These are phyloP conservation scores for Gymnodraco acuticeps DNA, from an alignment of 2,797 vertebrate genomes.

Conservation along the genomic window DNA sequence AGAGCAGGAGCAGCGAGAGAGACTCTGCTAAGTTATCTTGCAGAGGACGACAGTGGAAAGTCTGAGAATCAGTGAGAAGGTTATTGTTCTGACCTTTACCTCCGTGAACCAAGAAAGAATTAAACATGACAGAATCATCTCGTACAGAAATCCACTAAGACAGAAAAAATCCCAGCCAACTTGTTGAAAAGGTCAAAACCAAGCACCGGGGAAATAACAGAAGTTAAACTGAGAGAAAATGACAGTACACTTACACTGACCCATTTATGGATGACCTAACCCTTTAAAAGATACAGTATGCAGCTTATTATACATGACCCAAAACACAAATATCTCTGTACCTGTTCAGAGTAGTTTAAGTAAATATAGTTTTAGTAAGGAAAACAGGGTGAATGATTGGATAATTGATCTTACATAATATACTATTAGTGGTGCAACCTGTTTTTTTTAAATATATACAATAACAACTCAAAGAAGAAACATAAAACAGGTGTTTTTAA, in stretches of 20 bases:
- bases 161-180: slow-evolving; percentile 19
- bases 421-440: slow-evolving; percentile 62
- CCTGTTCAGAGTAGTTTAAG: slow-evolving; percentile 41
- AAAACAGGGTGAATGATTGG: slow-evolving; percentile 37
- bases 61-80: slow-evolving; percentile 29
- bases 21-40: neutral
- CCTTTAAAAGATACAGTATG: slow-evolving; percentile 18
- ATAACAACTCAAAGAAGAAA: slow-evolving; percentile 30
- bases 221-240: slow-evolving; percentile 33
- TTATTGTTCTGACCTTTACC: slow-evolving; percentile 52
- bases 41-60: neutral
- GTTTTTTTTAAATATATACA: slow-evolving; percentile 58
- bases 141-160: slow-evolving; percentile 40
- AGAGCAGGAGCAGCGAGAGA: neutral
- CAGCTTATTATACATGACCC: slow-evolving; percentile 15
- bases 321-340: slow-evolving; percentile 38
- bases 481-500: slow-evolving; percentile 37
- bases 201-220: slow-evolving; percentile 32
- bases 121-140: slow-evolving; percentile 56
- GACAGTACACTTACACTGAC: slow-evolving; percentile 41
- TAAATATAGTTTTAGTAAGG: slow-evolving; percentile 46
- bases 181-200: slow-evolving; percentile 57
- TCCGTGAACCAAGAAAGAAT: slow-evolving; percentile 30
- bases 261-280: slow-evolving; percentile 22
- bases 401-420: slow-evolving; percentile 6